Percentiles rank a stretch among this genome's conserved stretches.
Evolutionary conservation across 1,140 invertebrate genomes (phyloP).

Genomic region (Capitella teleta): DNA sequence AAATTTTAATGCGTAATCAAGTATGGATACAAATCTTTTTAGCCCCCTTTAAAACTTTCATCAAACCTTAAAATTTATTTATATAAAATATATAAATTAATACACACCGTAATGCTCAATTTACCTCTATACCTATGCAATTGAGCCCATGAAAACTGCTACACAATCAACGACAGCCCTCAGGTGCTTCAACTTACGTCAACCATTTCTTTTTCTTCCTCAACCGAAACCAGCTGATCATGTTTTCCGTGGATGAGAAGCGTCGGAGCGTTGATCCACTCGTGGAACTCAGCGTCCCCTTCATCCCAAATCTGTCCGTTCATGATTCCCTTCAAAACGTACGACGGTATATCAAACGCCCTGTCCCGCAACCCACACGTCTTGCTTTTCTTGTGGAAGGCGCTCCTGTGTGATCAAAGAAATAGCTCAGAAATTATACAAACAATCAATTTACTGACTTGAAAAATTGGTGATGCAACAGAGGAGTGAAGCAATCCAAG

Average conservation of each 20-base stretch:
- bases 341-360: constrained; percentile 49
- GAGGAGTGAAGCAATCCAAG: constrained; percentile 37
- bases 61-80: too few relatives aligned
- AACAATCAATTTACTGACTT: constrained; percentile 11
- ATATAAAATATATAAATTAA: neutral
- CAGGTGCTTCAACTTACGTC: constrained; percentile 43
- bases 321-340: constrained; percentile 49
- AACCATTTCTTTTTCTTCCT: constrained; percentile 66
- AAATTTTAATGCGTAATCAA: too few relatives aligned
- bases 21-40: too few relatives aligned
- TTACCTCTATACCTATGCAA: neutral
- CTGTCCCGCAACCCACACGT: constrained; percentile 18
- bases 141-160: neutral
- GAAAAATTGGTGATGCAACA: constrained; percentile 42
- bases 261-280: constrained; percentile 56
- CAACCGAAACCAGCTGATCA: constrained; percentile 56
- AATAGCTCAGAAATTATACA: neutral
- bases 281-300: constrained; percentile 58
- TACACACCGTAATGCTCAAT: neutral
- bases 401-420: constrained; percentile 19
- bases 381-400: constrained; percentile 24
- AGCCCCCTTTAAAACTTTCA: too few relatives aligned
- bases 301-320: constrained; percentile 59
- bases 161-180: neutral
- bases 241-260: constrained; percentile 58